A percentile compares a stretch with the other conserved stretches of the same genome.
Evolutionary conservation across 2,888 invertebrate species (phyloP).

Genomic region (Stenodema calcarata): DNA sequence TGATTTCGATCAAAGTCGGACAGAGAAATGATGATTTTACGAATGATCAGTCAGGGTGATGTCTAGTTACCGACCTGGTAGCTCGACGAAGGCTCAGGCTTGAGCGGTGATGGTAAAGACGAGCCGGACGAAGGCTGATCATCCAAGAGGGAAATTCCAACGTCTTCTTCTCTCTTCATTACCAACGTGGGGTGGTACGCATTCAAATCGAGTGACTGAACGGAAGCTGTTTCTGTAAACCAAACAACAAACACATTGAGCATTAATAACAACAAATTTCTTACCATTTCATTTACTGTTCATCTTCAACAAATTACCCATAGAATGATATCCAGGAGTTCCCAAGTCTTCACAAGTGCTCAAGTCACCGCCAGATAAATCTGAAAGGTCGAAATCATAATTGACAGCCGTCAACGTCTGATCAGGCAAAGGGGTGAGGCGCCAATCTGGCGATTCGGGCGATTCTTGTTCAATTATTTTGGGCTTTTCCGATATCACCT

Average conservation of each 20-base stretch:
- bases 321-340: conserved; percentile 42
- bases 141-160: conserved; percentile 57
- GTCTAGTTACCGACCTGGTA: conserved; percentile 51
- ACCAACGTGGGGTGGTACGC: conserved; percentile 53
- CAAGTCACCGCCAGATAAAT: conserved; percentile 73
- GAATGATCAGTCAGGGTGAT: no score
- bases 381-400: conserved; percentile 79
- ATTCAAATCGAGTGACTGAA: conserved; percentile 57
- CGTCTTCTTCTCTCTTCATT: neutral
- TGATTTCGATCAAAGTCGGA: no score
- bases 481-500: conserved; percentile 22
- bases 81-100: conserved; percentile 58
- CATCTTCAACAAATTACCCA: no score
- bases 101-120: conserved; percentile 61
- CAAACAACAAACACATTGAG: no score
- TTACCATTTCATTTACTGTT: no score
- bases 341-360: conserved; percentile 67
- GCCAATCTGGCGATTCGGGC: conserved; percentile 52
- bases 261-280: no score
- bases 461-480: conserved; percentile 18
- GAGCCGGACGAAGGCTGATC: conserved; percentile 56
- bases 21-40: no score
- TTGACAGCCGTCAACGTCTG: conserved; percentile 70
- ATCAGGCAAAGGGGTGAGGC: conserved; percentile 53
- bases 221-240: conserved; percentile 52